Percentiles rank a stretch among this genome's conserved stretches.
Evolutionary conservation across 2,888 invertebrate genomes (phyloP).

Genomic region (Melanophora roralis): DNA sequence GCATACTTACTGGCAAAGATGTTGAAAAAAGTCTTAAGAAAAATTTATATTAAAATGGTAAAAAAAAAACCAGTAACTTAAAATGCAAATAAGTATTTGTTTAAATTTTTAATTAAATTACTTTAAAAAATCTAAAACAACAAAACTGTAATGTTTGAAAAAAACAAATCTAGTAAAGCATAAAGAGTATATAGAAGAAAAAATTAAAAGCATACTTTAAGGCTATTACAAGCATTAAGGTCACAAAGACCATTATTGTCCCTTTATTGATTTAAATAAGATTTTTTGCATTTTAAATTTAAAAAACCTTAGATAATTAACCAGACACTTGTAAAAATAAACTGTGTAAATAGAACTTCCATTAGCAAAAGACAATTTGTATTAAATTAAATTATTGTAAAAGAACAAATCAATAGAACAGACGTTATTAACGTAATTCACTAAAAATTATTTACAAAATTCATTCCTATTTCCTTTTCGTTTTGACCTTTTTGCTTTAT

Average conservation of each 20-base stretch:
- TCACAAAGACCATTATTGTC: too few species aligned
- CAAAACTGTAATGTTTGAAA: not conserved
- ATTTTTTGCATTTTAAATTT: too few species aligned
- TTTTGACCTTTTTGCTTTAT: too few species aligned
- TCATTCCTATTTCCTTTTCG: too few species aligned
- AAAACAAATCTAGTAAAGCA: not conserved
- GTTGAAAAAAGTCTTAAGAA: too few species aligned
- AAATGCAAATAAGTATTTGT: not conserved
- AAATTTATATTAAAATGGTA: too few species aligned
- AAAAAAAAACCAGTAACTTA: not conserved
- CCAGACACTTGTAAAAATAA: too few species aligned
- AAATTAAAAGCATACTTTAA: not conserved
- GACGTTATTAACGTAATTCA: too few species aligned
- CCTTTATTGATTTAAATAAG: too few species aligned
- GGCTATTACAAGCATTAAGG: not conserved
- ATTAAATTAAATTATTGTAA: not conserved
- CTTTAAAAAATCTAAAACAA: not conserved
- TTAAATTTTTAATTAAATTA: not conserved
- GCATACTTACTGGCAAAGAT: not conserved
- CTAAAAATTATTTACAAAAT: too few species aligned
- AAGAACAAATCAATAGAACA: too few species aligned
- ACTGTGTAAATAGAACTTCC: not conserved
- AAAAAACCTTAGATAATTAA: too few species aligned
- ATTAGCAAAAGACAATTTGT: not conserved
- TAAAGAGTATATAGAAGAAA: not conserved